A percentile compares a stretch with the other conserved stretches of the same genome.
Evolutionary conservation across 2,113 vertebrate species (phyloP).

Genomic region (Podarcis cretensis): DNA sequence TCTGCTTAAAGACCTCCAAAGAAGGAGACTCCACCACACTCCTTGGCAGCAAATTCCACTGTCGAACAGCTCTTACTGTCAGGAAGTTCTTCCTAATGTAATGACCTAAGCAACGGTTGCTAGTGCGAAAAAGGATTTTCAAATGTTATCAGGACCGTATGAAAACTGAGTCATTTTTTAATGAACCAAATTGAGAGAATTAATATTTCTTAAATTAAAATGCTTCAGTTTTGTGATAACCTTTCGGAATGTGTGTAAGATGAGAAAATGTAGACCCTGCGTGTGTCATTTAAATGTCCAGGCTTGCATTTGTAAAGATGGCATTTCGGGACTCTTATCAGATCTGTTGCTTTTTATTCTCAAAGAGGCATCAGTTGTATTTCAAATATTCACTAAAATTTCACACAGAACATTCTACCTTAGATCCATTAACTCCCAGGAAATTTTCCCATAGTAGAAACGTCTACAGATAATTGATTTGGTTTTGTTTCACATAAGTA

Average conservation of each 20-base stretch:
- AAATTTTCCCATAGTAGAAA: slow-evolving; percentile 22
- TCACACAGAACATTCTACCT: not conserved
- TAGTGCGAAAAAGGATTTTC: slow-evolving; percentile 32
- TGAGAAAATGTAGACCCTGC: slow-evolving; percentile 9
- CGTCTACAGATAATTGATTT: slow-evolving; percentile 21
- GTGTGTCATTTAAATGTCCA: slow-evolving; percentile 27
- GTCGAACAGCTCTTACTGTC: too few species aligned
- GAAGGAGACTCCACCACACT: too few species aligned
- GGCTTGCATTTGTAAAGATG: slow-evolving; percentile 9
- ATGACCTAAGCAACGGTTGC: slow-evolving; percentile 22
- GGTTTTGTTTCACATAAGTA: slow-evolving; percentile 24
- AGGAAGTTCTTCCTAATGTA: too few species aligned
- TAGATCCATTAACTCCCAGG: slow-evolving; percentile 7
- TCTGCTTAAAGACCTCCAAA: too few species aligned
- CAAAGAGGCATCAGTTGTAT: not conserved
- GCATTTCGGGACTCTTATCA: slow-evolving; percentile 17
- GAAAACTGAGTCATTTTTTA: slow-evolving; percentile 36
- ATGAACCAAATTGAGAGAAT: slow-evolving; percentile 32
- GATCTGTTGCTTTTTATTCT: slow-evolving; percentile 8
- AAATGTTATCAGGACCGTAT: slow-evolving; percentile 33
- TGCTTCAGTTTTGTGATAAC: slow-evolving; percentile 3
- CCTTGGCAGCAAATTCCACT: too few species aligned
- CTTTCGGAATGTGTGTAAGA: not conserved
- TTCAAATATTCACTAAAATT: slow-evolving; percentile 5
- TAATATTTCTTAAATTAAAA: slow-evolving; percentile 29